Percentiles rank a stretch among this genome's conserved stretches.
phyloP scores from a whole-genome alignment of 1,140 invertebrate genomes.

The Uloborus diversus region DNA sequence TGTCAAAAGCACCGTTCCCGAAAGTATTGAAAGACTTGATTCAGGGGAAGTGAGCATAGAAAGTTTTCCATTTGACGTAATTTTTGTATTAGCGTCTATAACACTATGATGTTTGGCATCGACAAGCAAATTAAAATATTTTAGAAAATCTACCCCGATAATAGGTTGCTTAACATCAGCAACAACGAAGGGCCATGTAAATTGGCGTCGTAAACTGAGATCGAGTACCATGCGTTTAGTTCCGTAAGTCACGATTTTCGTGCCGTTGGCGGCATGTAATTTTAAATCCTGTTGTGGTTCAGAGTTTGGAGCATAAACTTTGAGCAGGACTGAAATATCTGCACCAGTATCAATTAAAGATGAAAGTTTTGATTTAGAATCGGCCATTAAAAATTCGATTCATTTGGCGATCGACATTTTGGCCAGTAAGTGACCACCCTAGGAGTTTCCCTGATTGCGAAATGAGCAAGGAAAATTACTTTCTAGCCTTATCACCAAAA shows the following conservation, averaged over 20 bases:
- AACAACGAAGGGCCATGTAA: constrained; percentile 25
- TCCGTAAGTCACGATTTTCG: constrained; percentile 19
- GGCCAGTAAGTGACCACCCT: neutral
- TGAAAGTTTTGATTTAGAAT: neutral
- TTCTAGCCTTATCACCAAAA: constrained; percentile 28
- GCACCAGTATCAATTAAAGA: constrained; percentile 18
- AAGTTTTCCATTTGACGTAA: neutral
- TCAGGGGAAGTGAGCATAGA: too few species aligned
- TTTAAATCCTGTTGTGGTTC: neutral
- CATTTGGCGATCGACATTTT: neutral
- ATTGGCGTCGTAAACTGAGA: constrained; percentile 5
- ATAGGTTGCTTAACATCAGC: constrained; percentile 41
- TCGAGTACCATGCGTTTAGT: neutral
- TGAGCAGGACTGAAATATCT: constrained; percentile 14
- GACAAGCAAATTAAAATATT: constrained; percentile 26
- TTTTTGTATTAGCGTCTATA: constrained; percentile 5
- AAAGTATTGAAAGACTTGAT: neutral
- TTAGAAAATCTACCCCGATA: constrained; percentile 40
- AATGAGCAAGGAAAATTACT: constrained; percentile 22
- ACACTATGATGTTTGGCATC: neutral
- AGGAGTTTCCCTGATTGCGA: neutral
- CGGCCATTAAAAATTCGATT: neutral
- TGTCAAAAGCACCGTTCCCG: neutral
- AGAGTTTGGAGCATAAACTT: neutral
- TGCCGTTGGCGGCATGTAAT: constrained; percentile 47